Evolutionary conservation across 2,888 invertebrate species (phyloP).

Genomic region (Hofmannophila pseudospretella): DNA sequence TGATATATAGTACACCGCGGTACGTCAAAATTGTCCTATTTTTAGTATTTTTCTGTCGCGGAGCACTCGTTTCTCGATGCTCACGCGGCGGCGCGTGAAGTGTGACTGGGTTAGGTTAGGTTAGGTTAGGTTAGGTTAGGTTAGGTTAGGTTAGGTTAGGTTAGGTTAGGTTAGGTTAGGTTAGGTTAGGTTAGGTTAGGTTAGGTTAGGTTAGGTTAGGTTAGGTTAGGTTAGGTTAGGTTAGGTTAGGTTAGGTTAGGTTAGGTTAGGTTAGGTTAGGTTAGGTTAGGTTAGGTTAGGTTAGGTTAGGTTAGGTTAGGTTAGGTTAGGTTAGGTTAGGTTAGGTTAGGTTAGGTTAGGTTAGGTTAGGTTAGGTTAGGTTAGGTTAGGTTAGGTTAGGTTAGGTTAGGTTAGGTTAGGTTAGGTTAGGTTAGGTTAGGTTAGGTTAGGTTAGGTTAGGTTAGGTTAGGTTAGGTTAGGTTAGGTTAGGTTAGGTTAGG

Average conservation of each 20-base stretch:
- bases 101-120: too few species aligned
- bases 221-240: constrained; percentile 17
- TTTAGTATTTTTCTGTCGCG: too few species aligned
- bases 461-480: constrained; percentile 12
- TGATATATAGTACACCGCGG: too few species aligned
- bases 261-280: constrained; percentile 16
- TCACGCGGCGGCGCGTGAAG: too few species aligned
- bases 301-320: constrained; percentile 12
- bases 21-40: too few species aligned
- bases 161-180: constrained; percentile 18
- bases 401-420: constrained; percentile 18
- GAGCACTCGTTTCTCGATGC: too few species aligned
- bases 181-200: constrained; percentile 17
- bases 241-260: constrained; percentile 19
- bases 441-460: constrained; percentile 16
- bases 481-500: constrained; percentile 12
- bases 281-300: constrained; percentile 7
- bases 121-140: constrained; percentile 17
- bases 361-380: constrained; percentile 19
- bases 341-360: constrained; percentile 18
- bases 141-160: constrained; percentile 18
- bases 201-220: constrained; percentile 17
- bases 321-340: constrained; percentile 20
- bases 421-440: too few species aligned
- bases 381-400: constrained; percentile 21